phyloP scores from a whole-genome alignment of 2,888 invertebrate species.

The Melangyna quadrimaculata region DNA sequence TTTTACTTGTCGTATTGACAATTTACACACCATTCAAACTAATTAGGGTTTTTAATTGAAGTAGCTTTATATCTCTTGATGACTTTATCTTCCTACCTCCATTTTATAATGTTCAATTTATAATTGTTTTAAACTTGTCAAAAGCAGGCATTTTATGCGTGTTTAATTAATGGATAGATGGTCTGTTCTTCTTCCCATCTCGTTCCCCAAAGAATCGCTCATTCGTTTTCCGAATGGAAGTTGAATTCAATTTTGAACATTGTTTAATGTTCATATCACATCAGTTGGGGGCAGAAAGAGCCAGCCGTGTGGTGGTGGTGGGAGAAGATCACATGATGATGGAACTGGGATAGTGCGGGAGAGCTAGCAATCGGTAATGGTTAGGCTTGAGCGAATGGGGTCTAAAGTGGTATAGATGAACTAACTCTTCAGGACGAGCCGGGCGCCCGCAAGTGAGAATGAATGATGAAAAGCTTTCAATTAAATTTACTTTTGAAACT shows the following conservation, averaged over 20 bases:
- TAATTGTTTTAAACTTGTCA: conserved; percentile 54
- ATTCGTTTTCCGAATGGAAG: conserved; percentile 32
- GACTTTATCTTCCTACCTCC: neutral
- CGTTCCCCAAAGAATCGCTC: conserved; percentile 8
- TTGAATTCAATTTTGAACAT: conserved; percentile 56
- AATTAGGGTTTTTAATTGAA: conserved; percentile 24
- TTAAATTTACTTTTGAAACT: conserved; percentile 71
- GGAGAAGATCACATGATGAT: neutral
- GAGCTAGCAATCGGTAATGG: neutral
- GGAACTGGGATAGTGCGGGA: neutral
- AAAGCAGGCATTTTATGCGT: conserved; percentile 49
- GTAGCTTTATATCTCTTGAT: neutral
- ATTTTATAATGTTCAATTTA: conserved; percentile 21
- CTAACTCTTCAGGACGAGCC: conserved; percentile 13
- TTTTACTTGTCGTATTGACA: conserved; percentile 10
- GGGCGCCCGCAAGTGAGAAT: conserved; percentile 53
- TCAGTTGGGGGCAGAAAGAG: neutral
- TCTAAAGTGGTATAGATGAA: conserved; percentile 12
- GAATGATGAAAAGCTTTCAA: conserved; percentile 71
- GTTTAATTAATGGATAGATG: conserved; percentile 60
- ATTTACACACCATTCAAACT: neutral
- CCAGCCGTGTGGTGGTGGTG: neutral
- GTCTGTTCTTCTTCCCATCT: neutral
- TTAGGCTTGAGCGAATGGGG: neutral
- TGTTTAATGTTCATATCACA: conserved; percentile 18